Base-by-base conservation (phyloP, 2,113 vertebrate species). In the Trematomus loennbergii region DNA sequence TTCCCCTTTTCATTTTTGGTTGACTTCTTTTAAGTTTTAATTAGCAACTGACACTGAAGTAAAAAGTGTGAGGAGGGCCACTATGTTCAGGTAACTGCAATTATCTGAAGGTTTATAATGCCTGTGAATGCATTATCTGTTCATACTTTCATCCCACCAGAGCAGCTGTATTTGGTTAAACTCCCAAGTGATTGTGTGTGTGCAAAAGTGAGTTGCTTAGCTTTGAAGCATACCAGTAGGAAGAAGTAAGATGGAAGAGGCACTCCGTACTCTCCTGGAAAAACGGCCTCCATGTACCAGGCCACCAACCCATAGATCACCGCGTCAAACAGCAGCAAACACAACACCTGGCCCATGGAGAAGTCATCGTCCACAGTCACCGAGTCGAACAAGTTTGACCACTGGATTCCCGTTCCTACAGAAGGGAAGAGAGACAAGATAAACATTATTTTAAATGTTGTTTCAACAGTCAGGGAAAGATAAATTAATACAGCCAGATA, bases 221-320 rank as follows among this genome's bases (percentile, higher is more conserved):
- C 18, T 70, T 71, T 50, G 29, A 72, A 74, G 91, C 97, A 89
- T 94, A 99, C 98, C 98, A 93, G 92, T 52, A 97, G 4, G 89
- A 98, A 99, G 95, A 99, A 99, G 91, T 98, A 99, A 89, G 96
- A 97, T 0, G 97, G 97, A 54, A 96, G 96, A 0, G 98, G 97
- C 65, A 99, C 93, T 0, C 98, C 98, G 0, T 98, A 98, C 92
- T 99, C 97, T 49, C 98, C 98, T 0, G 98, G 98, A 78, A 98
- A 97, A 15, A 99, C 96, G 0, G 97, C 96, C 88, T 99, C 98
- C 92, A 97, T 88, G 0, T 99, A 99, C 97, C 97, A 99, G 90
- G 97, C 95, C 84, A 98, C 95, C 88, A 98, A 15, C 0, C 95
- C 94, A 0, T 99, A 99, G 0, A 99, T 89, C 9, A 92, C 58